Conservation (phyloP, 2,888 invertebrate genomes). For the Catotricha subobsoleta region DNA sequence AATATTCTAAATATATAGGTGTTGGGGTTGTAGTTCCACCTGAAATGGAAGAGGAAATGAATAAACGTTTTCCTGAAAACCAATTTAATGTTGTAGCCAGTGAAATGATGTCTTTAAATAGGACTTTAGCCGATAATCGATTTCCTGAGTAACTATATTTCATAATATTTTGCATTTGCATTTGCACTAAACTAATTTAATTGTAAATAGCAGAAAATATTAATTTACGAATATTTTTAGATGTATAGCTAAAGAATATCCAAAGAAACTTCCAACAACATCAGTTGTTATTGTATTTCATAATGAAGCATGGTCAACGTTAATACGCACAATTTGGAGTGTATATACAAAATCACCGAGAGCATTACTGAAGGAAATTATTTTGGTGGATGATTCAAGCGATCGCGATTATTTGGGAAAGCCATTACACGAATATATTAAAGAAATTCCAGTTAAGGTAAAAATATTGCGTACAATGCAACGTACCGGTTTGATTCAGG, state of each 20-base stretch:
- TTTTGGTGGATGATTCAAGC: constrained; percentile 23
- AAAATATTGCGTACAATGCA: background rate
- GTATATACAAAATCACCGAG: background rate
- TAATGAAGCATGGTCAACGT: constrained; percentile 3
- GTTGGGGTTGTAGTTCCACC: background rate
- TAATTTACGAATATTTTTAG: too few species aligned
- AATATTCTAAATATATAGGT: background rate
- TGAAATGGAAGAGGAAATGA: background rate
- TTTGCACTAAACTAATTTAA: background rate
- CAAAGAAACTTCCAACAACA: constrained; percentile 18
- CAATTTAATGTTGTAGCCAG: background rate
- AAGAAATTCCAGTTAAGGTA: background rate
- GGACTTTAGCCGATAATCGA: background rate
- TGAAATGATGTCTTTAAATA: constrained; percentile 1
- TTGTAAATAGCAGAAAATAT: background rate
- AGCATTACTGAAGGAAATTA: background rate
- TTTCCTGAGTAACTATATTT: background rate
- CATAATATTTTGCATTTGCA: background rate
- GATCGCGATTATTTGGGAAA: constrained; percentile 29
- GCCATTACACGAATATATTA: constrained; percentile 21
- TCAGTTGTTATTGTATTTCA: background rate
- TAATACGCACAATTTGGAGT: constrained; percentile 1
- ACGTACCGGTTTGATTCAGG: constrained; percentile 14
- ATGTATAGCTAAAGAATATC: constrained; percentile 11
- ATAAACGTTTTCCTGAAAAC: background rate